Percentiles rank a stretch among this genome's conserved stretches.
Conservation (phyloP, 2,113 vertebrate genomes). For the Saiga tatarica region DNA sequence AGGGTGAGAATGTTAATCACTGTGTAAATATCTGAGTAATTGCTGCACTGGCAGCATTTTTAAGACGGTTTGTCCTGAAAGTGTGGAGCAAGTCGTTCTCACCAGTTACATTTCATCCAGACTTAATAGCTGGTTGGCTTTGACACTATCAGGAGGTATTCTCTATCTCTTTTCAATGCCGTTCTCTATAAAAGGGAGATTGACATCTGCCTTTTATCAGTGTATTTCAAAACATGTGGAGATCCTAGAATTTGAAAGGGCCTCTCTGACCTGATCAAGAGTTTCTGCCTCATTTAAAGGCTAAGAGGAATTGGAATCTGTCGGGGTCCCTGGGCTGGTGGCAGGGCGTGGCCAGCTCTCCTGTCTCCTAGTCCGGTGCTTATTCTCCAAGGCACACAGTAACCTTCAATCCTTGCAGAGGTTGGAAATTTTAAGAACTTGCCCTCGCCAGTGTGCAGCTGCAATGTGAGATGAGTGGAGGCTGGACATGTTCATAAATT, state of each 20-base stretch:
- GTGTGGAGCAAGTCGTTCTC: neutral
- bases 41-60: slow-evolving; percentile 1
- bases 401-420: neutral
- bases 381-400: neutral
- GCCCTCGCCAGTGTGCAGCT: neutral
- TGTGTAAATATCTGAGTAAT: slow-evolving; percentile 61
- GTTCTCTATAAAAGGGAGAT: neutral
- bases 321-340: neutral
- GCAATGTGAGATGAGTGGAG: neutral
- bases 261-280: neutral
- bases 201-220: neutral
- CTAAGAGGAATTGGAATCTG: neutral
- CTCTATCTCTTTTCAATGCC: neutral
- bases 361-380: neutral
- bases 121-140: neutral
- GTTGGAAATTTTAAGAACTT: neutral
- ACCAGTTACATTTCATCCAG: neutral
- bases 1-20: slow-evolving; percentile 30
- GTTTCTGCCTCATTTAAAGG: neutral
- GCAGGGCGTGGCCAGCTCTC: neutral
- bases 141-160: neutral
- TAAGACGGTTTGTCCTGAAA: slow-evolving; percentile 26
- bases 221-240: neutral
- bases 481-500: neutral
- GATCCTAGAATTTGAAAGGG: neutral